Percentiles rank a stretch among this genome's conserved stretches.
These are phyloP conservation scores for Atethmia centrago DNA, from an alignment of 2,888 invertebrate species.

Conservation along the genomic window DNA sequence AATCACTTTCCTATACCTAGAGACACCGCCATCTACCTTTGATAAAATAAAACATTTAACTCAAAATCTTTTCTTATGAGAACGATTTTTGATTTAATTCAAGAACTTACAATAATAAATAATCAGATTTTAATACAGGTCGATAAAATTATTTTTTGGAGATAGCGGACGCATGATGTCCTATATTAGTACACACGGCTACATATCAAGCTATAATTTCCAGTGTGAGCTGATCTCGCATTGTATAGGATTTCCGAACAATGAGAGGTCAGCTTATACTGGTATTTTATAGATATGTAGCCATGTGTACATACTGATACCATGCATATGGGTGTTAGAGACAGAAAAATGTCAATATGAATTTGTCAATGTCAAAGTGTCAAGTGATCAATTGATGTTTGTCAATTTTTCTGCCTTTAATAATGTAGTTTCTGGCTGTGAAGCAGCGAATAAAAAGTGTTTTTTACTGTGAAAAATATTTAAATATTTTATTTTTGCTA, in stretches of 20 bases:
- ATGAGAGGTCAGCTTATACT: too few species aligned
- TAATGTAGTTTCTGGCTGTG: too few species aligned
- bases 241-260: too few species aligned
- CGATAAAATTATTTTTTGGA: background rate
- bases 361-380: background rate
- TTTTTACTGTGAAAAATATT: conserved; percentile 2
- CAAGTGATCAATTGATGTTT: too few species aligned
- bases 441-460: too few species aligned
- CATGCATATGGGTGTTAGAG: background rate
- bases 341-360: background rate
- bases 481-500: background rate
- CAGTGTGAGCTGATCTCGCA: too few species aligned
- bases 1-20: background rate
- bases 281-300: too few species aligned
- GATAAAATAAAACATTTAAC: background rate
- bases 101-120: background rate
- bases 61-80: background rate
- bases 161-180: too few species aligned
- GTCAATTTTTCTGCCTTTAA: too few species aligned
- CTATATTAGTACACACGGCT: too few species aligned
- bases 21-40: conserved; percentile 34
- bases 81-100: background rate
- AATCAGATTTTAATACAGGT: background rate
- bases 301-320: too few species aligned
- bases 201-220: too few species aligned